These are phyloP conservation scores for Dicerorhinus sumatrensis DNA, from an alignment of 2,113 vertebrate genomes.

Conservation along the genomic window DNA sequence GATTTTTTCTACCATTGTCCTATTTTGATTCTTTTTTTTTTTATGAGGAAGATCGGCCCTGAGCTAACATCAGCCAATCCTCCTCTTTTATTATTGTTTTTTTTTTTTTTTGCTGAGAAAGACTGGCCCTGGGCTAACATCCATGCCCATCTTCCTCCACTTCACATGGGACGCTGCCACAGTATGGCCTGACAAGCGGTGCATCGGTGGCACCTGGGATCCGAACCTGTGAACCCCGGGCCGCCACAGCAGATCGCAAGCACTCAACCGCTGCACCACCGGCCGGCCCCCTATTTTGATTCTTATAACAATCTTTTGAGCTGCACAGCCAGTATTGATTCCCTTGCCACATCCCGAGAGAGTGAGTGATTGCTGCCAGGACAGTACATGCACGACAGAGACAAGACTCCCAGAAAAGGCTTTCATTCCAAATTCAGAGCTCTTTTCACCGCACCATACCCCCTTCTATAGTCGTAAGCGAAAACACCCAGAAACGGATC, in stretches of 20 bases:
- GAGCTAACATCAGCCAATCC: too few relatives aligned
- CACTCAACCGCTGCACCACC: too few relatives aligned
- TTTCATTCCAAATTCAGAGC: background rate
- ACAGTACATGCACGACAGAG: background rate
- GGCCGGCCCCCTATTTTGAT: background rate
- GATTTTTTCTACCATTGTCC: background rate
- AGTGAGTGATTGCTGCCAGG: background rate
- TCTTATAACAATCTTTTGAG: background rate
- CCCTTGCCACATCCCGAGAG: background rate
- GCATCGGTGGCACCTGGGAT: too few relatives aligned
- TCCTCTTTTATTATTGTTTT: too few relatives aligned
- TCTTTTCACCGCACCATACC: accelerated
- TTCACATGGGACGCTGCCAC: too few relatives aligned
- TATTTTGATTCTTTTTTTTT: background rate
- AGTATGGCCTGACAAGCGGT: too few relatives aligned
- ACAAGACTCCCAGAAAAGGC: background rate
- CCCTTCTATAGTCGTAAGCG: background rate
- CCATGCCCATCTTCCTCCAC: too few relatives aligned
- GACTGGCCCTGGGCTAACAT: too few relatives aligned
- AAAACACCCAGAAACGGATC: background rate
- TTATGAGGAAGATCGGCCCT: too few relatives aligned
- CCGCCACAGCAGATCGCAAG: too few relatives aligned
- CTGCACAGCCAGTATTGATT: background rate
- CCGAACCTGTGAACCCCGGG: too few relatives aligned
- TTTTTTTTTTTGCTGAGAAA: too few relatives aligned